phyloP scores from a whole-genome alignment of 2,113 vertebrate genomes.

The Cyprinodon tularosa region DNA sequence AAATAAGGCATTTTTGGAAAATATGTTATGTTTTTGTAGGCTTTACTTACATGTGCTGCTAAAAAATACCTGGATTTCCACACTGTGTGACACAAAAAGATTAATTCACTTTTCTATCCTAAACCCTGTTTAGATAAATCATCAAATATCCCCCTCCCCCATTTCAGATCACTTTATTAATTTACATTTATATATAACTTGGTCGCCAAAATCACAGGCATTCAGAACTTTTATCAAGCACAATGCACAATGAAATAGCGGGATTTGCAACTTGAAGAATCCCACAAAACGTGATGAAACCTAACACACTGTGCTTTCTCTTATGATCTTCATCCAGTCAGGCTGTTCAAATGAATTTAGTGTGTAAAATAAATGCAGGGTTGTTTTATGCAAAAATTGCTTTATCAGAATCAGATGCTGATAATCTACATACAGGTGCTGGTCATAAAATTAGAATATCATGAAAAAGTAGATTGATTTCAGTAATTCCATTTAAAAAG shows the following conservation, averaged over 20 bases:
- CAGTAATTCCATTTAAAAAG: too few relatives aligned
- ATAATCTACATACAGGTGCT: background rate
- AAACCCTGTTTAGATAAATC: too few relatives aligned
- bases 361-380: background rate
- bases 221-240: background rate
- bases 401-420: background rate
- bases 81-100: too few relatives aligned
- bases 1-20: too few relatives aligned
- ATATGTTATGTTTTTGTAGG: too few relatives aligned
- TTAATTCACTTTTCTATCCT: too few relatives aligned
- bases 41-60: too few relatives aligned
- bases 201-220: background rate
- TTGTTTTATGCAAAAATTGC: background rate
- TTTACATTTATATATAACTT: too few relatives aligned
- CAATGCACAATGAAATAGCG: background rate
- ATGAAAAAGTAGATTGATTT: too few relatives aligned
- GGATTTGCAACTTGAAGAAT: background rate
- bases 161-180: background rate
- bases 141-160: too few relatives aligned
- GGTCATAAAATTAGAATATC: too few relatives aligned
- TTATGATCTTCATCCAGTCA: background rate
- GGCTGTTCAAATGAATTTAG: background rate
- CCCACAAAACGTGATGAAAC: background rate
- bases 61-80: too few relatives aligned
- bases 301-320: background rate